Base-by-base conservation (phyloP, 2,113 vertebrate species). In the Lampris megalopsis region DNA sequence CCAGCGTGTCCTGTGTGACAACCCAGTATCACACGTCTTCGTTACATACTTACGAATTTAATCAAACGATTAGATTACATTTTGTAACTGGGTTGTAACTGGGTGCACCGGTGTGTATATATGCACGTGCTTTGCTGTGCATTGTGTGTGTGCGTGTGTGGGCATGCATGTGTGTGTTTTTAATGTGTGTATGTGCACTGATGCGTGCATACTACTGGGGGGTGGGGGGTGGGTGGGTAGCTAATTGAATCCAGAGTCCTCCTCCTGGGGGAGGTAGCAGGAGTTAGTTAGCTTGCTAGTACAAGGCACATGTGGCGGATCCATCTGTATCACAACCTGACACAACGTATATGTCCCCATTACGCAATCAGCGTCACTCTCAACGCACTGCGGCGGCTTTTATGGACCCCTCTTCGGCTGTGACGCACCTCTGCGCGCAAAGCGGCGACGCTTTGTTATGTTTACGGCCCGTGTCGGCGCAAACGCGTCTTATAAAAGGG, bases 281-380 rank as follows among this genome's bases (percentile, higher is more conserved):
- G 56, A 63, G 52, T 79, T 53, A 74, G 65, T 36, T 6, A 38
- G 68, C 73, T 75, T 75, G 60, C 64, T 75, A 73, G 61, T 65
- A 38, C 43, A 11, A 43, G 41, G 13, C 24, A 45, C 2, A 7
- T 63, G 69, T 57, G 24, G 63, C 60, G 66, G 58, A 59, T 70
- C 62, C 11, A 66, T 52, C 48, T 54, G 54, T 11, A 49, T 24
- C 9, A 9, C 70, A 62, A 62, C 5, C 43, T 57, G 67, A 78
- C 83, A 82, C 68, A 41, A 47, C 4, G 4, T 68, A 70, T 86
- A 78, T 52, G 64, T 87, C 85, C 75, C 69, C 73, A 83, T 83
- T 82, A 88, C 66, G 61, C 71, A 41, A 53, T 54, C 4, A 0
- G 63, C 63, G 70, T 79, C 73, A 57, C 47, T 83, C 77, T 75